Evolutionary conservation across 2,797 vertebrate genomes (phyloP).

Genomic region (Clarias laeviceps): DNA sequence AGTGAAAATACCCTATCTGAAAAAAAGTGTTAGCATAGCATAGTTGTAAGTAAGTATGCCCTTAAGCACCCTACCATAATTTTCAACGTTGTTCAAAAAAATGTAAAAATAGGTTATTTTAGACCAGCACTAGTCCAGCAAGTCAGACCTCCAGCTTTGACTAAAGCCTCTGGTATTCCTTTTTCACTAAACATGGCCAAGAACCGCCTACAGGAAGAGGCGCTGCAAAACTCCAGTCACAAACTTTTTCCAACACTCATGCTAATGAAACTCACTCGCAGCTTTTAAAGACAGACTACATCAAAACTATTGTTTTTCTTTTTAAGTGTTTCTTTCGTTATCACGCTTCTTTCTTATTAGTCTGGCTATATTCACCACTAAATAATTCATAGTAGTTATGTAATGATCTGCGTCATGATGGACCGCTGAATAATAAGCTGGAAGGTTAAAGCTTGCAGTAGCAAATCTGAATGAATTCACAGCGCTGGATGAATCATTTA

Average conservation of each 20-base stretch:
- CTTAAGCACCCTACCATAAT: background rate
- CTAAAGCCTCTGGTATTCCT: background rate
- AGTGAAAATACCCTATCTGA: background rate
- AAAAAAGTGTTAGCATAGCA: background rate
- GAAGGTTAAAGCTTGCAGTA: background rate
- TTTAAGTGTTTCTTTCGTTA: background rate
- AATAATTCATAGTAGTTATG: background rate
- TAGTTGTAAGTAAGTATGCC: background rate
- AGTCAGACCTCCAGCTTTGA: background rate
- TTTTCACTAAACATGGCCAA: background rate
- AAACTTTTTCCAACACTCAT: background rate
- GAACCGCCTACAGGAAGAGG: background rate
- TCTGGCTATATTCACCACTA: background rate
- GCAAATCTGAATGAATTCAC: background rate
- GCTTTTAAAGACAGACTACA: background rate
- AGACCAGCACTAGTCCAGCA: background rate
- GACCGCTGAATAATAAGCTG: background rate
- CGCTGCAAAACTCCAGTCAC: background rate
- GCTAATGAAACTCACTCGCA: background rate
- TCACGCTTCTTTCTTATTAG: background rate
- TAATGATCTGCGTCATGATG: background rate
- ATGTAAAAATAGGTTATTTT: background rate
- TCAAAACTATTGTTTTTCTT: background rate
- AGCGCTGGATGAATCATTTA: background rate
- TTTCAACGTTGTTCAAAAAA: background rate